Evolutionary conservation across 2,797 vertebrate species (phyloP).

Genomic region (Eulemur mongoz): DNA sequence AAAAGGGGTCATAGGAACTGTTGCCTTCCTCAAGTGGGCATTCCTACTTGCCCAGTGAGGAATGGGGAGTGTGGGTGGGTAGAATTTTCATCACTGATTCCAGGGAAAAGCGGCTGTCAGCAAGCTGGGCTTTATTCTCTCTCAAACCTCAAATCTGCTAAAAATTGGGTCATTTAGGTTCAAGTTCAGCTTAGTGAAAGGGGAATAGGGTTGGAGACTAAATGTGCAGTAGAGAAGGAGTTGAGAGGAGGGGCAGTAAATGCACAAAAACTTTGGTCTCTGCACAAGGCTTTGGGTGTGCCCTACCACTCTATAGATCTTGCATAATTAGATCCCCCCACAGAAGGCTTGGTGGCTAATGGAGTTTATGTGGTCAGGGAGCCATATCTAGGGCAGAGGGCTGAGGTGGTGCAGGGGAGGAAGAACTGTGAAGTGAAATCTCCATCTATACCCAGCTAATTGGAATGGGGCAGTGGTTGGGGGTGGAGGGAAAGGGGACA

Average conservation of each 20-base stretch:
- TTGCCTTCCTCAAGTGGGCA: neutral
- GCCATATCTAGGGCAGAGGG: neutral
- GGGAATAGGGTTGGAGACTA: neutral
- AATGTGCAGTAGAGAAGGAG: neutral
- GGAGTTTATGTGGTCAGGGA: neutral
- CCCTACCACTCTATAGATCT: neutral
- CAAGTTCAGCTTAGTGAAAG: neutral
- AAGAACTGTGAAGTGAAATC: conserved; percentile 14
- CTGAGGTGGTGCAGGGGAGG: neutral
- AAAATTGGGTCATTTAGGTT: conserved; percentile 5
- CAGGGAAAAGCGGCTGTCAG: neutral
- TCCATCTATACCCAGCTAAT: conserved; percentile 2
- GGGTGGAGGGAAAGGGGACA: neutral
- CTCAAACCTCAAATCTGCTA: neutral
- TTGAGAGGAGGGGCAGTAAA: neutral
- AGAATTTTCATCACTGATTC: neutral
- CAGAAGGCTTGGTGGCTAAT: neutral
- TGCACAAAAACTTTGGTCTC: neutral
- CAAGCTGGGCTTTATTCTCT: neutral
- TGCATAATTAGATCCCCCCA: neutral
- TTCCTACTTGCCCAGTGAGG: neutral
- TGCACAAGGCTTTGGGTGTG: neutral
- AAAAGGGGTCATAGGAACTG: neutral
- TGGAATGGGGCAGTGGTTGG: neutral
- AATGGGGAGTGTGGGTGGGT: neutral